phyloP scores from a whole-genome alignment of 2,113 vertebrate species.

The Bothrops jararaca region DNA sequence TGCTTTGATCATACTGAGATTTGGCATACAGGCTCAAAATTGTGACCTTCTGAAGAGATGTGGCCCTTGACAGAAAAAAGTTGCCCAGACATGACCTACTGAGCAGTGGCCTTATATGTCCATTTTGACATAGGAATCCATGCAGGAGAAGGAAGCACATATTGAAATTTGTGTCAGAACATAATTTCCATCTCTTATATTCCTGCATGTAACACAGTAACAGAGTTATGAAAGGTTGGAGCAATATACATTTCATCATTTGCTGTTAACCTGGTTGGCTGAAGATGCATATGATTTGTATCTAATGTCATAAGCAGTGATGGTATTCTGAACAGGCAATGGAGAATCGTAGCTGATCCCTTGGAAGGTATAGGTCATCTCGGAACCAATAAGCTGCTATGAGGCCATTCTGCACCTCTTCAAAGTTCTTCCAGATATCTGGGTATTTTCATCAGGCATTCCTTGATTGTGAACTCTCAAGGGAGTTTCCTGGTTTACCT shows the following conservation, averaged over 20 bases:
- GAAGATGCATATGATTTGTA: not conserved
- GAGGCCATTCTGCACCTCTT: not conserved
- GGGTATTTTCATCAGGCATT: not conserved
- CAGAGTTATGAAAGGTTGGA: not conserved
- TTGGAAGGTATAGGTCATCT: not conserved
- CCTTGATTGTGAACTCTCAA: not conserved
- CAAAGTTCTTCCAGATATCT: not conserved
- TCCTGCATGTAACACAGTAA: not conserved
- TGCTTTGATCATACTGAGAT: not conserved
- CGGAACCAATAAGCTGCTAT: not conserved
- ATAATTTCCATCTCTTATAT: not conserved
- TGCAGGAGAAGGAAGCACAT: not conserved
- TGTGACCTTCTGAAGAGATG: not conserved
- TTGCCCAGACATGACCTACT: not conserved
- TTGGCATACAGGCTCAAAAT: not conserved
- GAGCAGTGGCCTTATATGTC: not conserved
- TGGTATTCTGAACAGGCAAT: no score
- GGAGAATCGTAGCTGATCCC: not conserved
- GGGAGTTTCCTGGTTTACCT: not conserved
- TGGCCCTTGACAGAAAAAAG: not conserved
- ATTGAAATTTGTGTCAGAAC: not conserved
- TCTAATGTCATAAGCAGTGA: not conserved
- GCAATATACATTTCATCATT: not conserved
- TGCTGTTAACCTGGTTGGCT: not conserved
- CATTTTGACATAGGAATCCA: not conserved